A percentile compares a stretch with the other conserved stretches of the same genome.
phyloP scores from a whole-genome alignment of 2,113 vertebrate species.

The Thunnus thynnus region DNA sequence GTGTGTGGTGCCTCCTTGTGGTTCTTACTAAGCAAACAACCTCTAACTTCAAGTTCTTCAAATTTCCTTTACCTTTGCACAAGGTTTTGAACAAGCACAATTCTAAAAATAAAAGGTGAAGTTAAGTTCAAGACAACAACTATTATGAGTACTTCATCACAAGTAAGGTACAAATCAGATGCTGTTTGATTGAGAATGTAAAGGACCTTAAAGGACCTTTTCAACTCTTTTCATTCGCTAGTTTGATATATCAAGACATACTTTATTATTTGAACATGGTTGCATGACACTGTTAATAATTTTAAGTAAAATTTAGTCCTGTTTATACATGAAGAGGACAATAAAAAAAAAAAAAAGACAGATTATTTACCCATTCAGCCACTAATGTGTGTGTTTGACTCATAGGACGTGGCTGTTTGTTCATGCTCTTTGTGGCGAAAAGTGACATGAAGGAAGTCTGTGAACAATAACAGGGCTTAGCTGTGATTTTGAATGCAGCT shows the following conservation, averaged over 20 bases:
- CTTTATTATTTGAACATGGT: no score
- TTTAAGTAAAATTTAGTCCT: no score
- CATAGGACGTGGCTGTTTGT: slow-evolving; percentile 21
- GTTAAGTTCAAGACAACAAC: background rate
- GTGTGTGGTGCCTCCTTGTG: slow-evolving; percentile 59
- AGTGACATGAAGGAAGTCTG: slow-evolving; percentile 56
- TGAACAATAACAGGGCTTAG: slow-evolving; percentile 52
- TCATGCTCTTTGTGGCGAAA: background rate
- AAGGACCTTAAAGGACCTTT: background rate
- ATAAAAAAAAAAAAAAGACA: no score
- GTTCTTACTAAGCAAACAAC: background rate
- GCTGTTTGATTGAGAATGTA: background rate
- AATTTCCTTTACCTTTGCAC: background rate
- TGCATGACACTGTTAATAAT: no score
- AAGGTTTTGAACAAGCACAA: background rate
- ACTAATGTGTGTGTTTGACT: background rate
- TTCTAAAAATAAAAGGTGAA: background rate
- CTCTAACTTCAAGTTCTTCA: no score
- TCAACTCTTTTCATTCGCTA: no score
- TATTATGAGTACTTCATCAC: no score
- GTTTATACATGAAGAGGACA: no score
- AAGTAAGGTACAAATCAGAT: no score
- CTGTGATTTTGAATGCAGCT: slow-evolving; percentile 52
- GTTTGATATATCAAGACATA: no score
- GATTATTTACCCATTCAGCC: background rate